Conservation (phyloP, 2,113 vertebrate species). For the Lepus europaeus region DNA sequence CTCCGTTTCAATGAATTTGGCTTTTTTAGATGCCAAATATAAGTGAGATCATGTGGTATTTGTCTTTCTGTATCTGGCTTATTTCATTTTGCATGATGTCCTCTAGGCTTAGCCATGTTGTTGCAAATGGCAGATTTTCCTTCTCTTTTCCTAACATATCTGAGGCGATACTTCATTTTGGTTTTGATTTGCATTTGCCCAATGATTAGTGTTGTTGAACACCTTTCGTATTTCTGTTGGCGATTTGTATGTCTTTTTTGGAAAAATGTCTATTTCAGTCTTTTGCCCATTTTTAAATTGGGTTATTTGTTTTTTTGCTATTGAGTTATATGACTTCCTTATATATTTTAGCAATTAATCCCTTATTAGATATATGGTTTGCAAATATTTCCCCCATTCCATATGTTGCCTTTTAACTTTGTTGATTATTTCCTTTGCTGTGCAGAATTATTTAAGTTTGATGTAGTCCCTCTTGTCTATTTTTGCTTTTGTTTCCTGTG, state of each 20-base stretch:
- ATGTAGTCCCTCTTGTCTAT: not conserved
- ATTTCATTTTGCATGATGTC: not conserved
- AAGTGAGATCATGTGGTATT: not conserved
- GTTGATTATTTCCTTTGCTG: not conserved
- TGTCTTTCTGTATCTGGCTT: not conserved
- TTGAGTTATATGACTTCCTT: not conserved
- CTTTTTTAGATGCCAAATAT: not conserved
- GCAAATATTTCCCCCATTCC: not conserved
- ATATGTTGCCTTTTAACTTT: not conserved
- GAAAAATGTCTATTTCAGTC: not conserved
- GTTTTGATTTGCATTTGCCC: not conserved
- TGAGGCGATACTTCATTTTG: not conserved
- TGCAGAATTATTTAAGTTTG: not conserved
- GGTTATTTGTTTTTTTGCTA: not conserved
- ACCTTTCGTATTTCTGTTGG: not conserved
- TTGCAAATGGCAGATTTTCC: not conserved
- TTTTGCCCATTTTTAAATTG: not conserved
- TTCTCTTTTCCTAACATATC: not conserved
- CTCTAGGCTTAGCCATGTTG: not conserved
- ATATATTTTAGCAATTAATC: not conserved
- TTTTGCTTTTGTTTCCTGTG: constrained; percentile 13
- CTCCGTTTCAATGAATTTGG: not conserved
- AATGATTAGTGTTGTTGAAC: not conserved
- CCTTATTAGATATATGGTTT: not conserved
- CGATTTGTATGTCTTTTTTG: not conserved